Conservation (phyloP, 2,888 invertebrate genomes). For the Sinohyriopsis cumingii region DNA sequence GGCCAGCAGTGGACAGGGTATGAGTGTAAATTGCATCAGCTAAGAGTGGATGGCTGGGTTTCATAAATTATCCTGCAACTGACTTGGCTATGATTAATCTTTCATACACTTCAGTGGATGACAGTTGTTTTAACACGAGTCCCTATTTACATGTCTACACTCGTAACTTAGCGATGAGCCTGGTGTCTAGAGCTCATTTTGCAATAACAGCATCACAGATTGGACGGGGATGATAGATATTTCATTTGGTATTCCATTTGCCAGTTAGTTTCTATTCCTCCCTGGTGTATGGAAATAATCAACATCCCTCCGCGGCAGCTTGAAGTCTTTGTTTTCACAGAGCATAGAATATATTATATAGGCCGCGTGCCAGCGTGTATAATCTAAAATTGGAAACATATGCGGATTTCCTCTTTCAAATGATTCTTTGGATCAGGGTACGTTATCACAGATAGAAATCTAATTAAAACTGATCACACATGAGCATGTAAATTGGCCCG, state of each 20-base stretch:
- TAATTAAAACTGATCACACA: too few relatives aligned
- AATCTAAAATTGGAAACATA: not conserved
- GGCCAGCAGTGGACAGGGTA: too few relatives aligned
- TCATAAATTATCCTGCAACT: not conserved
- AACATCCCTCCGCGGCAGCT: too few relatives aligned
- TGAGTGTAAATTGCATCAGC: too few relatives aligned
- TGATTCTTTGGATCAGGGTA: not conserved
- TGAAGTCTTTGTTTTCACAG: not conserved
- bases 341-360: not conserved
- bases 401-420: not conserved
- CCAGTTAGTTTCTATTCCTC: too few relatives aligned
- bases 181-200: not conserved
- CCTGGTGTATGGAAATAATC: too few relatives aligned
- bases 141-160: too few relatives aligned
- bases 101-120: not conserved
- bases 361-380: not conserved
- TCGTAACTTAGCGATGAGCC: too few relatives aligned
- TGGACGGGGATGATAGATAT: not conserved
- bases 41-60: not conserved
- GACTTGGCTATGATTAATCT: constrained; percentile 1
- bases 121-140: not conserved
- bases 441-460: too few relatives aligned
- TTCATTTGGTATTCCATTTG: too few relatives aligned
- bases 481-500: too few relatives aligned
- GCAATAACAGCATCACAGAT: not conserved